phyloP scores from a whole-genome alignment of 2,888 invertebrate species.

The Agonum fuliginosum region DNA sequence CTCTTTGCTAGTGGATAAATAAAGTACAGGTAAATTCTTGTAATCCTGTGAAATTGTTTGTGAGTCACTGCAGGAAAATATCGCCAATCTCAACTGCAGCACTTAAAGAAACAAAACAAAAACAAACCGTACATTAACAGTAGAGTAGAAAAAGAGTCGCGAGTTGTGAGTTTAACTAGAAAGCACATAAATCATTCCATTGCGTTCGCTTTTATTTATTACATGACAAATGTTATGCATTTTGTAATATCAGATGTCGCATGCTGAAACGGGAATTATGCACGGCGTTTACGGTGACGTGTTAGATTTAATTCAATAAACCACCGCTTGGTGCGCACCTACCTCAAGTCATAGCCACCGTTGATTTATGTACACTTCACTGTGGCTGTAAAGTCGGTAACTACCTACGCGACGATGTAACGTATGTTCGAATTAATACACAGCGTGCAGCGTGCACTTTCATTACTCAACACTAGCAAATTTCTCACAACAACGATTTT shows the following conservation, averaged over 20 bases:
- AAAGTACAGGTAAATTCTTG: background rate
- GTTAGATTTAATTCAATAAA: slow-evolving; percentile 57
- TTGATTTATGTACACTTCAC: slow-evolving; percentile 50
- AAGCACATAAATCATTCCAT: slow-evolving; percentile 45
- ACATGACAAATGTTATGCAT: slow-evolving; percentile 58
- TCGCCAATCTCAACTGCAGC: slow-evolving; percentile 11
- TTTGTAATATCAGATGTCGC: slow-evolving; percentile 58
- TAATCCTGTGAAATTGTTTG: background rate
- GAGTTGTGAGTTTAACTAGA: slow-evolving; percentile 28
- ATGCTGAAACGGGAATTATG: slow-evolving; percentile 39
- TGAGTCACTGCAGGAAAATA: background rate
- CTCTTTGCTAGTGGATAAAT: too few relatives aligned
- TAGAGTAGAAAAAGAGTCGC: slow-evolving; percentile 17
- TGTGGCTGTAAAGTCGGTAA: slow-evolving; percentile 25
- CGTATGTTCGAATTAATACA: background rate
- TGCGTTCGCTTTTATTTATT: slow-evolving; percentile 52
- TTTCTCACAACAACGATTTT: too few relatives aligned
- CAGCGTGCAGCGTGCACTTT: background rate
- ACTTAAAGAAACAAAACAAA: slow-evolving; percentile 6
- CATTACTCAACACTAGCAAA: too few relatives aligned
- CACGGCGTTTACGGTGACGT: slow-evolving; percentile 49
- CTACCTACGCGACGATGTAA: slow-evolving; percentile 15
- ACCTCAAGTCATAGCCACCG: slow-evolving; percentile 44
- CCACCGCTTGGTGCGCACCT: slow-evolving; percentile 36
- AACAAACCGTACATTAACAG: slow-evolving; percentile 24